Evolutionary conservation across 2,113 vertebrate species (phyloP).

Genomic region (Ameiurus melas): DNA sequence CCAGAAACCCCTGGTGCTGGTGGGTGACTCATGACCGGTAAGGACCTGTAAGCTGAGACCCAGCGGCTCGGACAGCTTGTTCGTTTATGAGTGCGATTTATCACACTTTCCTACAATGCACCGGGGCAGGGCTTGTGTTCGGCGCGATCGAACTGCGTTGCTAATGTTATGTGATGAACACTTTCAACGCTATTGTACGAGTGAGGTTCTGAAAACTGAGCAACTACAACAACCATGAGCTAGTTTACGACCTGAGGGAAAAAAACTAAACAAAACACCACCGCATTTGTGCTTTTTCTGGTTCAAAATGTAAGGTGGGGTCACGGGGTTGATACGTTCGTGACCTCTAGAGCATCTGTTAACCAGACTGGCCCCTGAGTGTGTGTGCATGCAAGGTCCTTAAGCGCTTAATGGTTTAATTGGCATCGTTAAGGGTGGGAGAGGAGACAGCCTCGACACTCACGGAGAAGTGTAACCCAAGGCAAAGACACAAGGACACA

Average conservation of each 20-base stretch:
- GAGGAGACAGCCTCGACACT: conserved; percentile 41
- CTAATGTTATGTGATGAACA: neutral
- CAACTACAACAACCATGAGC: neutral
- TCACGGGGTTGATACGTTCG: conserved; percentile 13
- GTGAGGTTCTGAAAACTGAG: neutral
- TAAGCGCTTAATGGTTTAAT: conserved; percentile 72
- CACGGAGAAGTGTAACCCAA: conserved; percentile 46
- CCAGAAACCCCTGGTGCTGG: conserved; percentile 29
- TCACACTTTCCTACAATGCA: conserved; percentile 33
- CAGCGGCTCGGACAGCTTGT: conserved; percentile 40
- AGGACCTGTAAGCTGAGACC: conserved; percentile 33
- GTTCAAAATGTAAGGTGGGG: conserved; percentile 10
- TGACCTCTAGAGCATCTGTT: conserved; percentile 40
- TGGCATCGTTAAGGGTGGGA: conserved; percentile 63
- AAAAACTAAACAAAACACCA: too few species aligned
- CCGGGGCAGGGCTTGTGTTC: neutral
- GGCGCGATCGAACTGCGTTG: too few species aligned
- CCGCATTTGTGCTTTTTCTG: neutral
- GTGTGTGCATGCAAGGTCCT: conserved; percentile 47
- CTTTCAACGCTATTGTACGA: neutral
- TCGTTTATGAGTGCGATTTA: conserved; percentile 22
- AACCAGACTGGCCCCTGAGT: conserved; percentile 65
- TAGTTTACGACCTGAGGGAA: neutral
- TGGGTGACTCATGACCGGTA: conserved; percentile 20
- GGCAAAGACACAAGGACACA: conserved; percentile 19